These are phyloP conservation scores for Acipenser transmontanus DNA, from an alignment of 2,797 vertebrate genomes.

Conservation along the genomic window DNA sequence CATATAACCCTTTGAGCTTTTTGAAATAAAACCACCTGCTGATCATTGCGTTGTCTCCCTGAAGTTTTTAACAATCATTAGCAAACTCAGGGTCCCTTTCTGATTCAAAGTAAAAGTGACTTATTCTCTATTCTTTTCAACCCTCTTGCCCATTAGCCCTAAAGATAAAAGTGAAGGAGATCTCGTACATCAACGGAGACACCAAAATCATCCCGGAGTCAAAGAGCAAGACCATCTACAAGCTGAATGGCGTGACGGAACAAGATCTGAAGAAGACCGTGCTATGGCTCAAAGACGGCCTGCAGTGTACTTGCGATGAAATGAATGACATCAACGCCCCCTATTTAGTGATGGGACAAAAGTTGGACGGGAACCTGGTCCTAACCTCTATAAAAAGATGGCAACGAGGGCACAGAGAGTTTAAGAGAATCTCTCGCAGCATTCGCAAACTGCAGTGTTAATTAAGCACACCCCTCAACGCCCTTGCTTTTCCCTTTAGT, in stretches of 20 bases:
- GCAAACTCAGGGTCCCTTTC: slow-evolving; percentile 36
- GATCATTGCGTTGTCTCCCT: slow-evolving; percentile 38
- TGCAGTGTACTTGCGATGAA: slow-evolving; percentile 92
- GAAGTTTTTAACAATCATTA: slow-evolving; percentile 41
- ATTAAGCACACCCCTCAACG: slow-evolving; percentile 16
- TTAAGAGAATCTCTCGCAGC: slow-evolving; percentile 93
- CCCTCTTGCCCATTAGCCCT: slow-evolving; percentile 61
- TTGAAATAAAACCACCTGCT: slow-evolving; percentile 63
- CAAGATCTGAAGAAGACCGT: slow-evolving; percentile 82
- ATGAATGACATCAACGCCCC: slow-evolving; percentile 93
- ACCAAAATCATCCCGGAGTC: slow-evolving; percentile 93
- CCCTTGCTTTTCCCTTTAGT: not conserved
- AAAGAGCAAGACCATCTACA: slow-evolving; percentile 96
- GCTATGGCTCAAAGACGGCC: slow-evolving; percentile 89
- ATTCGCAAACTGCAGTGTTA: slow-evolving; percentile 95
- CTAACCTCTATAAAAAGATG: slow-evolving; percentile 95
- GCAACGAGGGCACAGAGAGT: slow-evolving; percentile 90
- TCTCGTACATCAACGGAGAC: slow-evolving; percentile 93
- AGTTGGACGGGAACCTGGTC: slow-evolving; percentile 84
- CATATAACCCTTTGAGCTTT: slow-evolving; percentile 44
- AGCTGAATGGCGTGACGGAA: slow-evolving; percentile 86
- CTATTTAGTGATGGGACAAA: slow-evolving; percentile 96
- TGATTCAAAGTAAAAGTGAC: slow-evolving; percentile 37
- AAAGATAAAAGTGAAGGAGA: slow-evolving; percentile 98
- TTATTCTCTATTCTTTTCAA: slow-evolving; percentile 23